phyloP scores from a whole-genome alignment of 2,113 vertebrate genomes.

The Alectura lathami region DNA sequence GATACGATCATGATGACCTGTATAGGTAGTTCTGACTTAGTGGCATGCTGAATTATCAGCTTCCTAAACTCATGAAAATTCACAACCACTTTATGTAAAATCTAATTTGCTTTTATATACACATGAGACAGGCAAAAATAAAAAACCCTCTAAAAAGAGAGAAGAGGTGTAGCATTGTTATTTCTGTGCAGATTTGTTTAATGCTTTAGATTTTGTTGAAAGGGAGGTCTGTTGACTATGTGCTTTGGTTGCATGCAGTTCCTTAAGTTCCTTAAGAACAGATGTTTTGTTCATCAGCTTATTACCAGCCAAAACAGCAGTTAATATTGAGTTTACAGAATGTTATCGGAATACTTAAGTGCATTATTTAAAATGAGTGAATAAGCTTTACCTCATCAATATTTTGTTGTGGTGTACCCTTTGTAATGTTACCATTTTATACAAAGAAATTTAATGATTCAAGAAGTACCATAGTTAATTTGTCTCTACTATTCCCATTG shows the following conservation, averaged over 20 bases:
- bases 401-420: neutral
- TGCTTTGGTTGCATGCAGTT: neutral
- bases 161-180: neutral
- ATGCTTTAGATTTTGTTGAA: neutral
- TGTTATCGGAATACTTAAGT: neutral
- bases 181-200: neutral
- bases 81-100: neutral
- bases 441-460: neutral
- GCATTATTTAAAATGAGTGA: neutral
- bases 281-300: neutral
- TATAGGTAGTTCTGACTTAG: neutral
- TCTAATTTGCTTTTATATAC: neutral
- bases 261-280: neutral
- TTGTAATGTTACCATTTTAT: neutral
- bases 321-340: neutral
- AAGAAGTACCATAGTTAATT: neutral
- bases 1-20: neutral
- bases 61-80: neutral
- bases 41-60: neutral
- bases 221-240: neutral
- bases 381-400: neutral
- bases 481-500: neutral
- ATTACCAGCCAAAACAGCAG: neutral
- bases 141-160: neutral
- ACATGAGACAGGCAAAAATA: neutral